These are phyloP conservation scores for Heliconius aoede DNA, from an alignment of 2,888 invertebrate species.

Conservation along the genomic window DNA sequence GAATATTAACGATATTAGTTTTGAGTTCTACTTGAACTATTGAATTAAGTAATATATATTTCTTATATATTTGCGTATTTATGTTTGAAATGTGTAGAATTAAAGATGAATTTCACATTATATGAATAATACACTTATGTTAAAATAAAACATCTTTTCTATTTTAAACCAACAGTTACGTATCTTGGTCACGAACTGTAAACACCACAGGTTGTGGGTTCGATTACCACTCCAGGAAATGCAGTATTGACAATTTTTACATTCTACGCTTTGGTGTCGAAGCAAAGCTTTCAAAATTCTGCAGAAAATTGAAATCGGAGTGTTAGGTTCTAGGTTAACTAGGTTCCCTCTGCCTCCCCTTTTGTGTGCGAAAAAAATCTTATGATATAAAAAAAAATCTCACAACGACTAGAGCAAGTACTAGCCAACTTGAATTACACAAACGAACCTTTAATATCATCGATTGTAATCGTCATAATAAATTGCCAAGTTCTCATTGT, in stretches of 20 bases:
- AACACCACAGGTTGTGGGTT: no score
- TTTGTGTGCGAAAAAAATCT: no score
- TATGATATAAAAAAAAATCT: neutral
- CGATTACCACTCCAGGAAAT: no score
- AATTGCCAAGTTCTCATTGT: conserved; percentile 48
- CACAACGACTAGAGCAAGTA: conserved; percentile 21
- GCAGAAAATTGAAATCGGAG: no score
- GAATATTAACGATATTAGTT: neutral
- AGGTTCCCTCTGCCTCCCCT: no score
- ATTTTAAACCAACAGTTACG: neutral
- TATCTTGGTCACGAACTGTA: no score
- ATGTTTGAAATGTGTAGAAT: neutral
- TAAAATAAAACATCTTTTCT: neutral
- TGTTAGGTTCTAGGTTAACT: no score
- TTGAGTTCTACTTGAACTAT: neutral
- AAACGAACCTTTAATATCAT: conserved; percentile 46
- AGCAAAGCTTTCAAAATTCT: no score
- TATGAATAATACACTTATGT: neutral
- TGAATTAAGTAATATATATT: neutral
- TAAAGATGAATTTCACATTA: neutral
- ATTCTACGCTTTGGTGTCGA: no score
- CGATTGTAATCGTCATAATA: conserved; percentile 49
- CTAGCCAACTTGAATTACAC: conserved; percentile 26
- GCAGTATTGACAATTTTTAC: no score
- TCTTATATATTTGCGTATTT: neutral